Base-by-base conservation (phyloP, 2,888 invertebrate genomes). In the Seira musarum region DNA sequence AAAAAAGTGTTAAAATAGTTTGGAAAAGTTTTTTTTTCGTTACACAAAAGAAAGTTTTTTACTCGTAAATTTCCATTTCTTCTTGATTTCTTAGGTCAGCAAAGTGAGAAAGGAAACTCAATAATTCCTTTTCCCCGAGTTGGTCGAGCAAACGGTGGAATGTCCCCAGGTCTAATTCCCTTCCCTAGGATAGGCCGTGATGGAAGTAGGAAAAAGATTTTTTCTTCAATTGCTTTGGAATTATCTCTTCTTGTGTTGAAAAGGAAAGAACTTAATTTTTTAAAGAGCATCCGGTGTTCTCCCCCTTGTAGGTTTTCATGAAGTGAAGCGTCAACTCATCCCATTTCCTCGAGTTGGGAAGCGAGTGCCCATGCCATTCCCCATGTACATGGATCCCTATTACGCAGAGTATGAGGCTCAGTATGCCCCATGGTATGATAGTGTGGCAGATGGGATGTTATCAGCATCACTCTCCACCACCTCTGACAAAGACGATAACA, bases 291-390 rank as follows among this genome's bases (percentile, higher is more conserved):
- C 40, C 30, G 40, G 22, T 13, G 8, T 22, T 17, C 63, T 53
- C 17, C 30, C 35, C 63, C 53, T 49, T 61, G 21, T 25, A 86
- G 87, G 85, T 21, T 66, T 85, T n/a, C 85, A 84, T 35, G 85
- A 86, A 49, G 71, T 71, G 57, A 87, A 87, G 46, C 82, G 87
- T 46, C 87, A 87, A 70, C 40, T 87, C 63, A 87, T 87, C 60
- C 87, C 87, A 17, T 87, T 87, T 77, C 87, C 87, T 5, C 80
- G 87, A 30, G 86, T 87, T 5, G 87, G 87, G 15, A 87, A 87
- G 49, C 84, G 87, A 8, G 82, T 78, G 13, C 76, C 78, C 81
- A 82, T 81, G 64, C 30, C 30, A 30, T 30, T 82, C 83, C 84
- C 82, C 46, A 75, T 81, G 49, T 81, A 83, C 25, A 46, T 83